Evolutionary conservation across 1,140 invertebrate species (phyloP).

Genomic region (Drosophila busckii): DNA sequence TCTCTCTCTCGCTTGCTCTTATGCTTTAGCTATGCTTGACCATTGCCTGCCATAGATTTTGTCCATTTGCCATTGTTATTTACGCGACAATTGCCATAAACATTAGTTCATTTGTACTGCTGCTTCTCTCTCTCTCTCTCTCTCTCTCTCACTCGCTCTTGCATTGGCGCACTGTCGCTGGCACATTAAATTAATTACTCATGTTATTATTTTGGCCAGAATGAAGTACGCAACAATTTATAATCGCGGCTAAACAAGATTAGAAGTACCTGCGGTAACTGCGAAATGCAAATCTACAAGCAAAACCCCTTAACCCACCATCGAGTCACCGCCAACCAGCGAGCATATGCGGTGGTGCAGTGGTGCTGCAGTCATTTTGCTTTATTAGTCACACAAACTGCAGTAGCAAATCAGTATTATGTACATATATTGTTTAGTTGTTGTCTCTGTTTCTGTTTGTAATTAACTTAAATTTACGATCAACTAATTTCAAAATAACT

Average conservation of each 20-base stretch:
- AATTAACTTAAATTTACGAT: constrained; percentile 69
- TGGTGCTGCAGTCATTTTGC: constrained; percentile 53
- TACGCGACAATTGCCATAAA: constrained; percentile 76
- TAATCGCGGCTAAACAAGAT: constrained; percentile 73
- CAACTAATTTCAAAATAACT: constrained; percentile 48
- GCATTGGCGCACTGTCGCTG: constrained; percentile 53
- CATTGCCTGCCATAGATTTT: constrained; percentile 50
- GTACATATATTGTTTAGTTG: constrained; percentile 25
- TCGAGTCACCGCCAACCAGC: background rate
- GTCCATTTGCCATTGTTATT: constrained; percentile 57
- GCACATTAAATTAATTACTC: constrained; percentile 78
- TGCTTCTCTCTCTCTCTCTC: constrained; percentile 1
- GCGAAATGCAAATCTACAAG: constrained; percentile 15
- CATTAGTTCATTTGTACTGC: constrained; percentile 70
- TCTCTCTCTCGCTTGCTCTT: too few relatives aligned
- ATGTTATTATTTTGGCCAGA: constrained; percentile 76
- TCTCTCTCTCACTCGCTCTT: constrained; percentile 7
- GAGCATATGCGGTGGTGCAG: constrained; percentile 10
- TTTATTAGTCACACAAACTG: constrained; percentile 64
- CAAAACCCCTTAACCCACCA: background rate
- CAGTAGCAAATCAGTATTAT: constrained; percentile 64
- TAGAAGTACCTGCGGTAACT: constrained; percentile 71
- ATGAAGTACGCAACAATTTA: constrained; percentile 78
- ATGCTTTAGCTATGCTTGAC: too few relatives aligned
- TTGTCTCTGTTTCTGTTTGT: constrained; percentile 23